Evolutionary conservation across 1,140 invertebrate species (phyloP), one percentile per base, ranked within the genome.

Genomic region (Pachypeltis micranthus): DNA sequence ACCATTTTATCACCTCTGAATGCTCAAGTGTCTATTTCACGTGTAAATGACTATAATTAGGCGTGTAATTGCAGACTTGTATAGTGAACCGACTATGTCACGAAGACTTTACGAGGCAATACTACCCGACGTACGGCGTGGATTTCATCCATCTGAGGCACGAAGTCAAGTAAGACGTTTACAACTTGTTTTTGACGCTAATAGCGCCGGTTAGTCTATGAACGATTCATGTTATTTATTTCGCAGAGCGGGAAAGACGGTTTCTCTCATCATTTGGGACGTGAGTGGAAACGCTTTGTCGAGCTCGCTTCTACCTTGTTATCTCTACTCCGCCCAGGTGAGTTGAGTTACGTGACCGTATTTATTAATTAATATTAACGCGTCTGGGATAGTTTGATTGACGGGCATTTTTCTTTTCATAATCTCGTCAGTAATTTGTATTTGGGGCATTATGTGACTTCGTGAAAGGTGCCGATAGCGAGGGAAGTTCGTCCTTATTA

Each of bases 281-380:
- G 81, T 93, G 58, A 87, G 88, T 26, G 90, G 91, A 7, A 80
- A 85, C 39, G 82, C 88, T 25, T 71, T 90, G 19, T 77, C 78
- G 56, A 86, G 86, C 12, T 75, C 79, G 51, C 91, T 94, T 87
- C 73, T 93, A n/a, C 81, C 84, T 59, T 92, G 91, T 74, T 93
- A 92, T 72, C 73, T 93, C 25, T 90, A 83, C 73, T 84, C 82
- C 63, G 83, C 85, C 54, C 79, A 92, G 77, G 90, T 92, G 79
- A 80, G 44, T 39, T 39, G 7, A n/a, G n/a, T n/a, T n/a, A n/a
- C n/a, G n/a, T n/a, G n/a, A n/a, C n/a, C n/a, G n/a, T n/a, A n/a
- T n/a, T n/a, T n/a, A n/a, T n/a, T n/a, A n/a, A n/a, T n/a, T n/a
- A n/a, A n/a, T n/a, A n/a, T n/a, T n/a, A n/a, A n/a, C n/a, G n/a